Percentiles rank a stretch among this genome's conserved stretches.
phyloP scores from a whole-genome alignment of 2,797 vertebrate genomes.

The Ambastaia sidthimunki region DNA sequence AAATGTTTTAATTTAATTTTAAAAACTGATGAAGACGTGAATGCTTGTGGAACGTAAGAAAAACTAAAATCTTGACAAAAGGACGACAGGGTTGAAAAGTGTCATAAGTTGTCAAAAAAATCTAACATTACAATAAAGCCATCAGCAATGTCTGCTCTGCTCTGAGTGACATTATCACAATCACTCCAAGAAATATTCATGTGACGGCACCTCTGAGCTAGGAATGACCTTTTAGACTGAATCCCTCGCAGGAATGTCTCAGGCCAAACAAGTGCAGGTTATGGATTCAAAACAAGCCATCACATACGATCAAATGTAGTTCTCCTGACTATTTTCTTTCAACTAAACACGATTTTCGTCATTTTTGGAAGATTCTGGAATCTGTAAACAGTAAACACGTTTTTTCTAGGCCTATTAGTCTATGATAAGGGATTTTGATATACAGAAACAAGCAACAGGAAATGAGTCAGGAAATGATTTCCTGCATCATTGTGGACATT shows the following conservation, averaged over 20 bases:
- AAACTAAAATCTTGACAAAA: background rate
- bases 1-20: no score
- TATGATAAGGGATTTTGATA: no score
- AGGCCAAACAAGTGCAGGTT: conserved; percentile 1
- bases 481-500: no score
- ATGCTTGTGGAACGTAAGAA: no score
- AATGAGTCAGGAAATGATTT: no score
- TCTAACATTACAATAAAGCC: background rate
- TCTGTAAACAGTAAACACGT: background rate
- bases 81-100: background rate
- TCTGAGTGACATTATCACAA: conserved; percentile 20
- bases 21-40: no score
- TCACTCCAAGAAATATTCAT: background rate
- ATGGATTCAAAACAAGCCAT: background rate
- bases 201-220: conserved; percentile 8
- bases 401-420: no score
- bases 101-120: background rate
- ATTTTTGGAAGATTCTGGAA: background rate
- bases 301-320: background rate
- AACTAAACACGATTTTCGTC: background rate
- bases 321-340: conserved; percentile 7
- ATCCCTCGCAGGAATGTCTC: background rate
- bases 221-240: conserved; percentile 28
- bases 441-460: no score
- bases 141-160: background rate